These are phyloP conservation scores for Ditylenchus dipsaci DNA, from an alignment of 1,140 invertebrate genomes.

Conservation along the genomic window DNA sequence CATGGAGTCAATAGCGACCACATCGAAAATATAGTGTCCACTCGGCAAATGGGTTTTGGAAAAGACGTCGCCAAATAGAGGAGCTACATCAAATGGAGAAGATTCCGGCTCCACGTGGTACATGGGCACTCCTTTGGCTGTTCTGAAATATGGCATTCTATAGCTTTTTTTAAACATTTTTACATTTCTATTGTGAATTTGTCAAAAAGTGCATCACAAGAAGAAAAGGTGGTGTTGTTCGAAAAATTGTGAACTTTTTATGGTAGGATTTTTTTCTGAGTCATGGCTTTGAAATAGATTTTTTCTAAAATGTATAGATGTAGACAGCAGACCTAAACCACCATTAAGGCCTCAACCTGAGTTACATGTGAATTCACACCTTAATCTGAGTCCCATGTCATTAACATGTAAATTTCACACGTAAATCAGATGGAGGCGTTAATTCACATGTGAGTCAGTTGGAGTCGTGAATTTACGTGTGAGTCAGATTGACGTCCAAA, in stretches of 20 bases:
- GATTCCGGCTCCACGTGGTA: slow-evolving; percentile 38
- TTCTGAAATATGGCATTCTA: slow-evolving; percentile 37
- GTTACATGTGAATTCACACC: too few relatives aligned
- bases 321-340: too few relatives aligned
- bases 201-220: neutral
- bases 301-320: too few relatives aligned
- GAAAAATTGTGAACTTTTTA: neutral
- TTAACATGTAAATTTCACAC: too few relatives aligned
- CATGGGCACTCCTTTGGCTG: slow-evolving; percentile 21
- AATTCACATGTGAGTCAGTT: too few relatives aligned
- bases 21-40: slow-evolving; percentile 35
- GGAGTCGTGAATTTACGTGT: too few relatives aligned
- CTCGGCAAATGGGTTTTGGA: slow-evolving; percentile 8
- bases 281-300: neutral
- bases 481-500: too few relatives aligned
- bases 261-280: neutral
- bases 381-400: too few relatives aligned
- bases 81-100: slow-evolving; percentile 36
- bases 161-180: slow-evolving; percentile 2
- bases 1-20: slow-evolving; percentile 37
- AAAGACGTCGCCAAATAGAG: slow-evolving; percentile 39
- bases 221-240: neutral
- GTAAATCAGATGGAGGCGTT: too few relatives aligned
- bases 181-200: slow-evolving; percentile 9
- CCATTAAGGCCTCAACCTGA: too few relatives aligned